phyloP scores from a whole-genome alignment of 2,797 vertebrate species.

The Takifugu ocellatus region DNA sequence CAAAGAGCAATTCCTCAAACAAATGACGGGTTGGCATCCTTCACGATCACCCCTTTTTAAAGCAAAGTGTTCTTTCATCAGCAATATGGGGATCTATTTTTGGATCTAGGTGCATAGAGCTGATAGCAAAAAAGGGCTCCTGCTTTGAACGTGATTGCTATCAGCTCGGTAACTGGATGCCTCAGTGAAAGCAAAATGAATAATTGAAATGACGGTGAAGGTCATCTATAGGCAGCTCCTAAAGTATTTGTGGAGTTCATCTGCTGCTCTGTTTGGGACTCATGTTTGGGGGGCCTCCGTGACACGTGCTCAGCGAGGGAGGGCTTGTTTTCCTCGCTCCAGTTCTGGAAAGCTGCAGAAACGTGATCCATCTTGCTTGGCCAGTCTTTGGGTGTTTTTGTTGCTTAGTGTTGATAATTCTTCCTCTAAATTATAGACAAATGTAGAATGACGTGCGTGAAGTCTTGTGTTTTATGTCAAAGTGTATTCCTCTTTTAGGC shows the following conservation, averaged over 20 bases:
- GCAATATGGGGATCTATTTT: conserved; percentile 53
- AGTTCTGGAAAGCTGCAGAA: neutral
- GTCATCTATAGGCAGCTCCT: conserved; percentile 18
- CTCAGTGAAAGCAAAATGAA: conserved; percentile 32
- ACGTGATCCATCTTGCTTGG: too few species aligned
- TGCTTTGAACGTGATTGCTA: conserved; percentile 18
- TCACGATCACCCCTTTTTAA: neutral
- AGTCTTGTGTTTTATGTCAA: too few species aligned
- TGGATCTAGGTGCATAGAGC: conserved; percentile 14
- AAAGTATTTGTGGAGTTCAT: conserved; percentile 10
- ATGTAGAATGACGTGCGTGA: too few species aligned
- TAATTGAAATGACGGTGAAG: conserved; percentile 21
- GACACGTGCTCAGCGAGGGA: neutral
- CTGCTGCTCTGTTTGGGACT: conserved; percentile 15
- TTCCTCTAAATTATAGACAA: too few species aligned
- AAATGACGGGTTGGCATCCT: neutral
- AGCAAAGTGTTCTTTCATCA: conserved; percentile 15
- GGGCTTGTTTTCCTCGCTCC: conserved; percentile 16
- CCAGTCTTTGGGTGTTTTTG: too few species aligned
- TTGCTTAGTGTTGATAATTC: too few species aligned
- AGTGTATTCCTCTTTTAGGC: neutral
- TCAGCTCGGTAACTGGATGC: conserved; percentile 20
- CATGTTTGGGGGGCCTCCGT: conserved; percentile 13
- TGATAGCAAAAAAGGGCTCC: conserved; percentile 1
- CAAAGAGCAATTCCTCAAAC: neutral